These are phyloP conservation scores for Cenopis cana DNA, from an alignment of 2,888 invertebrate species.

Conservation along the genomic window DNA sequence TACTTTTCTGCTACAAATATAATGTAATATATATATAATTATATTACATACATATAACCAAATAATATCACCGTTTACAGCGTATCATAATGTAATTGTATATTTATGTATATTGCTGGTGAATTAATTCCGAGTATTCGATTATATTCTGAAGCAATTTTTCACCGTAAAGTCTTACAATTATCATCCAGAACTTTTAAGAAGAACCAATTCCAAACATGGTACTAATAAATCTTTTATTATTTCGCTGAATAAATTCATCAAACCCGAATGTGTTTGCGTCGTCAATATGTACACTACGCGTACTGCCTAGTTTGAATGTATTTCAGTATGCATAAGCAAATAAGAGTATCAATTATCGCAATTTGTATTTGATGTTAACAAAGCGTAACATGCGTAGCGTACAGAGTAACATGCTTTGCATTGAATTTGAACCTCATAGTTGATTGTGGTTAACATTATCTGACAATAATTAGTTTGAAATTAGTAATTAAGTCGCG, in stretches of 20 bases:
- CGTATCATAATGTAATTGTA: background rate
- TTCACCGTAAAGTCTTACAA: background rate
- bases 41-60: too few species aligned
- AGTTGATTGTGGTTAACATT: background rate
- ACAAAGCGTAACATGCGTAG: too few species aligned
- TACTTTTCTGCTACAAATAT: too few species aligned
- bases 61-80: too few species aligned
- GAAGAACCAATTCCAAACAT: background rate
- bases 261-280: slow-evolving; percentile 5
- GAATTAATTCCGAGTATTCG: background rate
- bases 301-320: background rate
- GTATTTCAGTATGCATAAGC: slow-evolving; percentile 15
- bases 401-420: background rate
- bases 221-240: background rate
- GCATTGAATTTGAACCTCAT: slow-evolving; percentile 12
- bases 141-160: background rate
- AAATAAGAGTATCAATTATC: slow-evolving; percentile 14
- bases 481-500: too few species aligned
- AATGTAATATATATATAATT: too few species aligned
- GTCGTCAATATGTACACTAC: background rate
- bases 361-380: slow-evolving; percentile 9
- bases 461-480: too few species aligned
- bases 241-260: background rate
- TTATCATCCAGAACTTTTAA: background rate
- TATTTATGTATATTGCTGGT: background rate